Conservation (phyloP, 2,113 vertebrate genomes). For the Alosa alosa region DNA sequence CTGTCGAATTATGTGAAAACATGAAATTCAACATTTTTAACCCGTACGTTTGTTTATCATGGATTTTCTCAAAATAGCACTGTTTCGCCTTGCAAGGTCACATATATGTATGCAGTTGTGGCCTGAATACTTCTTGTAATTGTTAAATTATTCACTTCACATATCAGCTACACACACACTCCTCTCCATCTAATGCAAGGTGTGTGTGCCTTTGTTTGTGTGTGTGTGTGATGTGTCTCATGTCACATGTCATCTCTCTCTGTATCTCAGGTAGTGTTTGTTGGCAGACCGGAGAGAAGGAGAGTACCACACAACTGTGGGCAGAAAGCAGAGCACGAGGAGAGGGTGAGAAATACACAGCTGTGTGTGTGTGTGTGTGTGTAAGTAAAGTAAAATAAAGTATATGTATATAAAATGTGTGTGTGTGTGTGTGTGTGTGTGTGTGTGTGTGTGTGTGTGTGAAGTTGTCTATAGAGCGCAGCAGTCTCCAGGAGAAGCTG, state of each 20-base stretch:
- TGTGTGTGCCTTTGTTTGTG: background rate
- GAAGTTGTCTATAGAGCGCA: background rate
- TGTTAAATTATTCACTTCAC: too few species aligned
- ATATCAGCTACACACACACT: too few species aligned
- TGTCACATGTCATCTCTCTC: background rate
- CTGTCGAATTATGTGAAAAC: too few species aligned
- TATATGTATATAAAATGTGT: background rate
- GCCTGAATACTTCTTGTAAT: too few species aligned
- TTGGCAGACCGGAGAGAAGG: constrained; percentile 28
- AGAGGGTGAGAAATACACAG: constrained; percentile 33
- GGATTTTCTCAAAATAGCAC: too few species aligned
- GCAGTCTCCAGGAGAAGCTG: background rate
- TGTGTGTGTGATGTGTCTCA: background rate
- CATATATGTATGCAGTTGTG: too few species aligned
- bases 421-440: background rate
- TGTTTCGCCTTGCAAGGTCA: too few species aligned
- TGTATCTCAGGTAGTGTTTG: constrained; percentile 27
- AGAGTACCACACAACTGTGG: constrained; percentile 44
- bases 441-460: constrained; percentile 7
- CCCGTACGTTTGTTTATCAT: too few species aligned
- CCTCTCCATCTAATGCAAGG: too few species aligned
- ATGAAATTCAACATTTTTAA: too few species aligned
- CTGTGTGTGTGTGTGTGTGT: background rate
- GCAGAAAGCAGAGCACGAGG: constrained; percentile 35
- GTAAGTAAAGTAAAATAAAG: background rate